Base-by-base conservation (phyloP, 2,113 vertebrate genomes). In the Zingel zingel region DNA sequence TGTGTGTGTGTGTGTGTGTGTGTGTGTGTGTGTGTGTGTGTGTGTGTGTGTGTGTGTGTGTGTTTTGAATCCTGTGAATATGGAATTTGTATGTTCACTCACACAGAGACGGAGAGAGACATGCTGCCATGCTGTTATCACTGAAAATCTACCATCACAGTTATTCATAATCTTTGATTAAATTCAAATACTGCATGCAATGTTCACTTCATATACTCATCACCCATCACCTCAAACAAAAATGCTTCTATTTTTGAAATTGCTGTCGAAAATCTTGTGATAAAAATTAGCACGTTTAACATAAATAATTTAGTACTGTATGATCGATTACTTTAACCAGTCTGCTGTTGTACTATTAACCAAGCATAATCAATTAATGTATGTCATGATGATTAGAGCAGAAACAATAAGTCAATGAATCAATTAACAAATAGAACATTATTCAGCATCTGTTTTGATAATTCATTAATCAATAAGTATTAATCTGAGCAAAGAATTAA, bases 1-100 rank as follows among this genome's bases (percentile, higher is more conserved):
- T 65, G 83, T 48, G 72, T 58, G 50, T 51, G 68, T 51, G 79
- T 36, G 54, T 63, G 45, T 62, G 66, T 47, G 54, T 66, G 47
- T 25, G 61, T 54, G 53, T 51, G 39, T 50, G 76, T 25, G 23
- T 53, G 57, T 27, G 72, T 58, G 50, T 51, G 68, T 51, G 79
- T 36, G 54, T 63, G 45, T 62, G 66, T 47, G 54, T 66, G 47
- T 25, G 61, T 54, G 53, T 51, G 39, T 50, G 76, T 25, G 23
- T 53, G 57, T 27, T 54, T 43, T 16, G 16, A 56, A 62, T 25
- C 69, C 36, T 57, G 69, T 85, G 73, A 67, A 54, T 76, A 73
- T 39, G 15, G 64, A 33, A 51, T 72, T 68, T 58, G 48, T 80
- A n/a, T 43, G 66, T 81, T 72, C 39, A 69, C 21, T 72, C 75